phyloP scores from a whole-genome alignment of 23 tunicate genomes.

The Halocynthia roretzi region DNA sequence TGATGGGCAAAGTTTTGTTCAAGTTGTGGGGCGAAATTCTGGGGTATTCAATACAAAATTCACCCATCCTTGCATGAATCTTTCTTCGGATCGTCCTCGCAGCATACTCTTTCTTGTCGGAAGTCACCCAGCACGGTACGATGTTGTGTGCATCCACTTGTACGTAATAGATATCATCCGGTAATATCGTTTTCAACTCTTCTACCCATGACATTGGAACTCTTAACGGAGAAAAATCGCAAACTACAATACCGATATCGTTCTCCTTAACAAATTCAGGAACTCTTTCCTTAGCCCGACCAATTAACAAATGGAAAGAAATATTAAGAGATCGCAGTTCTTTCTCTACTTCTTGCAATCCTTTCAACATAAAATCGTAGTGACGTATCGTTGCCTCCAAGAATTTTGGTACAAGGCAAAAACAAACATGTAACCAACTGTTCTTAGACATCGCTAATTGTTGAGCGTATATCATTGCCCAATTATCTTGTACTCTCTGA shows the following conservation, averaged over 20 bases:
- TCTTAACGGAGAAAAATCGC: neutral
- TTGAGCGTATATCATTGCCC: constrained; percentile 12
- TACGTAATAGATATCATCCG: neutral
- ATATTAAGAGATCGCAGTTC: neutral
- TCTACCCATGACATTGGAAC: neutral
- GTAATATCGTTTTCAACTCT: neutral
- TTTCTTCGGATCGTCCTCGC: constrained; percentile 2
- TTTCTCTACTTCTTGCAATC: constrained; percentile 7
- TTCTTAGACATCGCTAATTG: neutral
- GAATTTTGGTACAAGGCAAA: constrained; percentile 12
- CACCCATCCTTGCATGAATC: neutral
- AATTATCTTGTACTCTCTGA: constrained; percentile 9
- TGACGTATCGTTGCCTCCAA: constrained; percentile 5
- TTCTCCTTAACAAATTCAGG: neutral
- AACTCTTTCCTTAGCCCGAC: neutral
- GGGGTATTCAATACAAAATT: constrained; percentile 1
- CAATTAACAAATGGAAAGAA: constrained; percentile 6
- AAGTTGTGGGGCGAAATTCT: neutral
- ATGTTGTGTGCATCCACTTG: constrained; percentile 10
- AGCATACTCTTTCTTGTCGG: constrained; percentile 11
- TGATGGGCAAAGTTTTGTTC: neutral
- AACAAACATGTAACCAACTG: neutral
- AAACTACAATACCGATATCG: neutral
- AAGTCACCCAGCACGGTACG: constrained; percentile 11
- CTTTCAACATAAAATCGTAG: constrained; percentile 9